Evolutionary conservation across 2,797 vertebrate genomes (phyloP).

Genomic region (Sebastes wilsoni): DNA sequence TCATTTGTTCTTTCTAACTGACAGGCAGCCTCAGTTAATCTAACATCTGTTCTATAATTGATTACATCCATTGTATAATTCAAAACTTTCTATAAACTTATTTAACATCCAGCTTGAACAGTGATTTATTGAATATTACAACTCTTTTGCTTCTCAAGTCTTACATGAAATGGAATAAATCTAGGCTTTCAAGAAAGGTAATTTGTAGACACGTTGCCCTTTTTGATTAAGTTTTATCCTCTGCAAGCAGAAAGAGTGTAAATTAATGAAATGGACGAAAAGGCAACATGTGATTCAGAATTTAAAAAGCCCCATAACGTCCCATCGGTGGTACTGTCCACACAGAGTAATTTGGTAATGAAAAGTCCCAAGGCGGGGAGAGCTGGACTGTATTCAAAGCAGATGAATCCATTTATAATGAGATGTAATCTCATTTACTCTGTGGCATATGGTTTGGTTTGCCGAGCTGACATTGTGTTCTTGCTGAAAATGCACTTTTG

Average conservation of each 20-base stretch:
- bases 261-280: constrained; percentile 10
- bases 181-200: not conserved
- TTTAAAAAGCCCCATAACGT: not conserved
- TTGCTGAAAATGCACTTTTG: constrained; percentile 71
- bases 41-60: constrained; percentile 63
- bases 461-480: constrained; percentile 39
- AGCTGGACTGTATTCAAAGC: constrained; percentile 51
- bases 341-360: constrained; percentile 44
- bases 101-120: constrained; percentile 44
- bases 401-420: constrained; percentile 63
- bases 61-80: constrained; percentile 59
- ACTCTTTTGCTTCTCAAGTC: not conserved
- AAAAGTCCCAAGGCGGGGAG: constrained; percentile 28
- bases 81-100: constrained; percentile 52
- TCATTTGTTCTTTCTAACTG: constrained; percentile 50
- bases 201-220: not conserved
- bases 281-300: constrained; percentile 21
- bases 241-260: not conserved
- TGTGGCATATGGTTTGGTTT: constrained; percentile 60
- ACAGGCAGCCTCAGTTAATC: constrained; percentile 47
- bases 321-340: constrained; percentile 12
- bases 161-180: constrained; percentile 7
- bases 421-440: constrained; percentile 65
- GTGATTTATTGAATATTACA: constrained; percentile 3
- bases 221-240: not conserved